Base-by-base conservation (phyloP, 2,797 vertebrate genomes). In the Myripristis jacobus region DNA sequence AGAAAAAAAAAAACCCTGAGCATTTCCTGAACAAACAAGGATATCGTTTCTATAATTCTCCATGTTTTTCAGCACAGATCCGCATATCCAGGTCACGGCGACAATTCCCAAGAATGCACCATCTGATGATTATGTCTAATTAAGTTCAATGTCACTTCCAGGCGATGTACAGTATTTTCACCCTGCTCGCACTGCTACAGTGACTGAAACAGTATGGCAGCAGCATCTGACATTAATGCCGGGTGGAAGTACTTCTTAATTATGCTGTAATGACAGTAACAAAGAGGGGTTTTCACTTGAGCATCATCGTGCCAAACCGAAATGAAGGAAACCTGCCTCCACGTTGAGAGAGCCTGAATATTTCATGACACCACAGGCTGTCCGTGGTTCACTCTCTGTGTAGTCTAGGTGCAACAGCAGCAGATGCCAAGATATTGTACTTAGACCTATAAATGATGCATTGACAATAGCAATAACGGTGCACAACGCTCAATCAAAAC, bases 131-230 rank as follows among this genome's bases (percentile, higher is more conserved):
- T 89, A 89, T 60, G 38, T 90, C 81, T 87, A 81, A 90, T 92
- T 92, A 89, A 85, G 87, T 82, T 86, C 86, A 87, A 89, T 87
- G 87, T 91, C 86, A 90, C 81, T 82, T 80, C 73, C 56, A 81
- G 85, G 76, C 77, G 57, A 66, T 7, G n/a, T 62, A 60, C 71
- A 73, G 71, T 47, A 54, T 51, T 64, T 83, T 64, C 18, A 59
- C 3, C 52, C 47, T 44, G 53, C 66, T 56, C 66, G 21, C 22
- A 61, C 62, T 66, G 75, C 61, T 25, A 68, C 71, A 73, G 68
- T 59, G 66, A 68, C 71, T 77, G 63, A 63, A 48, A 46, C 75
- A 70, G 43, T 43, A 8, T 66, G 55, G 58, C 64, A 54, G 67
- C 62, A 55, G 58, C 66, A 53, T 73, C 65, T 61, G 60, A 66